Conservation (phyloP, 92 coral and sea anemone species). For the Plumapathes pennacea region DNA sequence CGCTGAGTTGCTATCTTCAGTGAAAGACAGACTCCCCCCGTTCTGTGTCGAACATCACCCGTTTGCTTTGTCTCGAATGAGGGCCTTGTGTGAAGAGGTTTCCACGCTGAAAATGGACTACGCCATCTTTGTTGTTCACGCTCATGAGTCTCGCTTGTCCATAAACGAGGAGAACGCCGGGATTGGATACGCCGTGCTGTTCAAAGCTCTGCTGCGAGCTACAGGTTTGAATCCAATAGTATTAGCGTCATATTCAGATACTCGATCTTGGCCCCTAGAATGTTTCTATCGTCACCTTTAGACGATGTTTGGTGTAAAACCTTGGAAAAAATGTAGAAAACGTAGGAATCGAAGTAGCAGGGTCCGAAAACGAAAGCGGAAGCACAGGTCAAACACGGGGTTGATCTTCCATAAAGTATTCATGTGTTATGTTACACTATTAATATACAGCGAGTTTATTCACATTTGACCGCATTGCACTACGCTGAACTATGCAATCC, state of each 20-base stretch:
- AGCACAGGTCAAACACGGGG: background rate
- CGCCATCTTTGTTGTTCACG: constrained; percentile 61
- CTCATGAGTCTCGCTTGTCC: constrained; percentile 63
- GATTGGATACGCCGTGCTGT: constrained; percentile 52
- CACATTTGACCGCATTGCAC: no score
- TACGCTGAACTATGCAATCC: no score
- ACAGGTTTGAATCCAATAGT: constrained; percentile 22
- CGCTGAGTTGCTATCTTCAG: constrained; percentile 29
- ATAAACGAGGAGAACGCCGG: constrained; percentile 47
- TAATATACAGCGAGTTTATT: no score
- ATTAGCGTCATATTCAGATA: no score
- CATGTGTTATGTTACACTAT: no score
- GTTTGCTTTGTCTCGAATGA: constrained; percentile 53
- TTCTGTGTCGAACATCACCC: background rate
- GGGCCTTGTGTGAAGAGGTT: constrained; percentile 11
- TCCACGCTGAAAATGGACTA: constrained; percentile 19
- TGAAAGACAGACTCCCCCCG: constrained; percentile 2
- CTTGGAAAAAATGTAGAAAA: background rate
- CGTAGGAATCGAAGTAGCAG: background rate
- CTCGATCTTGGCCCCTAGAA: no score
- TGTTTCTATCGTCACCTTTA: no score
- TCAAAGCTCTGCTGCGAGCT: constrained; percentile 32
- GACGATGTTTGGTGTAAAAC: background rate
- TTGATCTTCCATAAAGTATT: no score
- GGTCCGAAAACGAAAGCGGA: background rate